Evolutionary conservation across 2,797 vertebrate species (phyloP).

Genomic region (Channa striata): DNA sequence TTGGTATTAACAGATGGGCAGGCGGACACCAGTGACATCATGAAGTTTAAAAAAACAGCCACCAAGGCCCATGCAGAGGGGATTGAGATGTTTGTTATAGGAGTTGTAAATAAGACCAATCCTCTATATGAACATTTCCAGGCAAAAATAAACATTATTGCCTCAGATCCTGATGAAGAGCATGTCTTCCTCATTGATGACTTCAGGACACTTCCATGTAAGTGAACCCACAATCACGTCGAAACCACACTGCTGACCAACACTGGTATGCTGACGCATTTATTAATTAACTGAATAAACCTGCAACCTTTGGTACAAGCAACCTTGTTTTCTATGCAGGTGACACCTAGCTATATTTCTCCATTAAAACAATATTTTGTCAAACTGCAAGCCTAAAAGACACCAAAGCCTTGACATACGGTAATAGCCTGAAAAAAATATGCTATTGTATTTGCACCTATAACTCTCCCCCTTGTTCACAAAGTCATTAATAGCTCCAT

Average conservation of each 20-base stretch:
- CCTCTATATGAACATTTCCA: constrained; percentile 80
- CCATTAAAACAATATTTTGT: too few species aligned
- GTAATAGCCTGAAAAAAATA: too few species aligned
- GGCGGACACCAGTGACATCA: constrained; percentile 81
- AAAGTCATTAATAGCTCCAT: too few species aligned
- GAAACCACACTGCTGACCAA: neutral
- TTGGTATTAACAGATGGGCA: constrained; percentile 88
- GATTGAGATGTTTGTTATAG: constrained; percentile 88
- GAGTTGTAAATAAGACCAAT: constrained; percentile 84
- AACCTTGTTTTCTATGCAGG: too few species aligned
- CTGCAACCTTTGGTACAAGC: too few species aligned
- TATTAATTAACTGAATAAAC: too few species aligned
- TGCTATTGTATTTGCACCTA: too few species aligned
- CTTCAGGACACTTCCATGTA: constrained; percentile 80
- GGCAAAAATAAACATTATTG: constrained; percentile 87
- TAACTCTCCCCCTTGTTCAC: too few species aligned
- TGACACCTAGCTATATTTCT: too few species aligned
- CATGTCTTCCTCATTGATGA: constrained; percentile 88
- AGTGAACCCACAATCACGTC: constrained; percentile 4
- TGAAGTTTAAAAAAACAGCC: constrained; percentile 75
- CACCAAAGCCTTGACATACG: too few species aligned
- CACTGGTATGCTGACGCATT: neutral
- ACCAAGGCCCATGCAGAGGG: constrained; percentile 66
- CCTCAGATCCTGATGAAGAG: constrained; percentile 85
- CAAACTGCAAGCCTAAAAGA: too few species aligned